Percentiles rank a stretch among this genome's conserved stretches.
Evolutionary conservation across 1,140 invertebrate genomes (phyloP).

Genomic region (Ephestia elutella): DNA sequence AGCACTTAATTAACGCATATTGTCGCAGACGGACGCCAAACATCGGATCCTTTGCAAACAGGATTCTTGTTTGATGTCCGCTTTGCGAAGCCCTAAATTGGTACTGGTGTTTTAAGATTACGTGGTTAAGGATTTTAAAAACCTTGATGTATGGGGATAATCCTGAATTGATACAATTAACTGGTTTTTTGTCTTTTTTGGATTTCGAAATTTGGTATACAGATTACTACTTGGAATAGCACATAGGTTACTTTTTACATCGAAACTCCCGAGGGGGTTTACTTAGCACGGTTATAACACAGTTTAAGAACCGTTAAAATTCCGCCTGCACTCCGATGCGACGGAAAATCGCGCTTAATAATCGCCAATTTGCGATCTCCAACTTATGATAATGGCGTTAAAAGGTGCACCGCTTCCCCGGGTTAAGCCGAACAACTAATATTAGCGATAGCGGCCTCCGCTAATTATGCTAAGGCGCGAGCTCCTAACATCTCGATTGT

Average conservation of each 20-base stretch:
- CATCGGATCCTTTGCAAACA: not conserved
- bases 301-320: too few species aligned
- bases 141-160: too few species aligned
- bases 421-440: constrained; percentile 3
- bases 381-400: not conserved
- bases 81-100: not conserved
- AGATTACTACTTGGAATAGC: too few species aligned
- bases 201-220: too few species aligned
- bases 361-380: constrained; percentile 4
- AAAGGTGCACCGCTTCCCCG: not conserved
- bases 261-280: too few species aligned
- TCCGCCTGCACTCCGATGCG: not conserved
- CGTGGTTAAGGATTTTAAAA: too few species aligned
- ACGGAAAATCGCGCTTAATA: not conserved
- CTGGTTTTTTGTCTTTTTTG: too few species aligned
- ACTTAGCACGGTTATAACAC: too few species aligned
- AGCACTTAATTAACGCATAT: not conserved
- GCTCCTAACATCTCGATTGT: not conserved
- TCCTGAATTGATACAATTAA: too few species aligned
- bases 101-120: not conserved
- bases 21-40: constrained; percentile 4
- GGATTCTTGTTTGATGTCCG: not conserved
- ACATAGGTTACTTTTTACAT: too few species aligned
- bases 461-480: not conserved
- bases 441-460: not conserved